A percentile compares a stretch with the other conserved stretches of the same genome.
Conservation (phyloP, 2,113 vertebrate species). For the Leiothrix lutea region DNA sequence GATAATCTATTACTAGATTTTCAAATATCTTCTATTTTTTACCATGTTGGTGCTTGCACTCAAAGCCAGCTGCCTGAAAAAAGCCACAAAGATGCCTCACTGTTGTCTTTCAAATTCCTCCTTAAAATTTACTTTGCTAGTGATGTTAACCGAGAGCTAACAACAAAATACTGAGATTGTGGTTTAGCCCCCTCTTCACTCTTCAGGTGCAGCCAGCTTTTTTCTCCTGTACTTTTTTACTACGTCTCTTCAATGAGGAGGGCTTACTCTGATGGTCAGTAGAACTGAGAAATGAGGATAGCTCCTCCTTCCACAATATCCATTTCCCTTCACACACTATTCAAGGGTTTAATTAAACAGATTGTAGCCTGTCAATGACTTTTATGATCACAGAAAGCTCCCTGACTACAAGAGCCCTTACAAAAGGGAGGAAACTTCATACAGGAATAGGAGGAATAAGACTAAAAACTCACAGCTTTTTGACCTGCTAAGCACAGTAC, state of each 20-base stretch:
- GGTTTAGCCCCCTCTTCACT: background rate
- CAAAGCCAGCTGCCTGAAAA: background rate
- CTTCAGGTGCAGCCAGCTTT: background rate
- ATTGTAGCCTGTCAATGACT: background rate
- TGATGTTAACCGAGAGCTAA: background rate
- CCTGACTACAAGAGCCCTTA: background rate
- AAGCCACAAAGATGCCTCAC: background rate
- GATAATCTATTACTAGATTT: background rate
- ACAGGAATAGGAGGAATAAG: background rate
- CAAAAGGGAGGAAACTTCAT: background rate
- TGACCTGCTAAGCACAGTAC: background rate
- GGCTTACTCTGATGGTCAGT: rapidly evolving
- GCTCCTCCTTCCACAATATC: background rate
- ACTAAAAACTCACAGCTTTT: background rate
- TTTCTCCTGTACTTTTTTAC: background rate
- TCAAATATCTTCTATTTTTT: background rate
- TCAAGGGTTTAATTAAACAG: background rate
- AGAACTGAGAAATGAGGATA: background rate
- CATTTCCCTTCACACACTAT: background rate
- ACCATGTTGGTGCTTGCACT: rapidly evolving
- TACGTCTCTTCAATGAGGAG: background rate
- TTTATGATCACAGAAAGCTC: background rate
- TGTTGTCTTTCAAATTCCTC: background rate
- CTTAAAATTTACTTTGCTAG: background rate
- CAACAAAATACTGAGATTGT: background rate